Evolutionary conservation across 2,797 vertebrate species (phyloP).

Genomic region (Amblyopsis hoosieri): DNA sequence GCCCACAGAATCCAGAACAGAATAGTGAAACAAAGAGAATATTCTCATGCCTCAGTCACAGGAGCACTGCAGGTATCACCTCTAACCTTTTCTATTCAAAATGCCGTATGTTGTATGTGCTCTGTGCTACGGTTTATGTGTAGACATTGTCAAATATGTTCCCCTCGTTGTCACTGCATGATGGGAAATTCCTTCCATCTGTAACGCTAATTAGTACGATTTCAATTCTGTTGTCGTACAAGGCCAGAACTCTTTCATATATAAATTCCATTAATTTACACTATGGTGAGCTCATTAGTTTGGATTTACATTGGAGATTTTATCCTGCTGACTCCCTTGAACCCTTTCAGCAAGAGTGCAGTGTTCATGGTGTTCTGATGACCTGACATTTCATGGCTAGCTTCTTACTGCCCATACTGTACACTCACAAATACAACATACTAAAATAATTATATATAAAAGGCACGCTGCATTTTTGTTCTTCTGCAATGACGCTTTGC

Average conservation of each 20-base stretch:
- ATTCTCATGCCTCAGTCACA: too few relatives aligned
- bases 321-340: conserved; percentile 47
- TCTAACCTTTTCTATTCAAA: too few relatives aligned
- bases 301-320: conserved; percentile 68
- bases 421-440: conserved; percentile 32
- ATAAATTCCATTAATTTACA: conserved; percentile 71
- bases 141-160: conserved; percentile 13
- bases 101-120: too few relatives aligned
- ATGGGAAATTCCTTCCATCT: conserved; percentile 40
- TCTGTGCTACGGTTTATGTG: too few relatives aligned
- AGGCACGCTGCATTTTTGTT: conserved; percentile 49
- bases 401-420: conserved; percentile 18
- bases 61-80: too few relatives aligned
- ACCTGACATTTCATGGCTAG: conserved; percentile 64
- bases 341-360: conserved; percentile 31
- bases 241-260: conserved; percentile 67
- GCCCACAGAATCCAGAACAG: too few relatives aligned
- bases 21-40: too few relatives aligned
- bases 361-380: conserved; percentile 67
- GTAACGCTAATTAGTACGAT: conserved; percentile 61
- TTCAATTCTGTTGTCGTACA: conserved; percentile 47
- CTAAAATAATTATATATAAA: conserved; percentile 21
- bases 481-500: conserved; percentile 40
- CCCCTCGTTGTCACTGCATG: conserved; percentile 23
- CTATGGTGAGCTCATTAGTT: conserved; percentile 64